phyloP scores from a whole-genome alignment of 2,797 vertebrate species.

The Holocentrus rufus region DNA sequence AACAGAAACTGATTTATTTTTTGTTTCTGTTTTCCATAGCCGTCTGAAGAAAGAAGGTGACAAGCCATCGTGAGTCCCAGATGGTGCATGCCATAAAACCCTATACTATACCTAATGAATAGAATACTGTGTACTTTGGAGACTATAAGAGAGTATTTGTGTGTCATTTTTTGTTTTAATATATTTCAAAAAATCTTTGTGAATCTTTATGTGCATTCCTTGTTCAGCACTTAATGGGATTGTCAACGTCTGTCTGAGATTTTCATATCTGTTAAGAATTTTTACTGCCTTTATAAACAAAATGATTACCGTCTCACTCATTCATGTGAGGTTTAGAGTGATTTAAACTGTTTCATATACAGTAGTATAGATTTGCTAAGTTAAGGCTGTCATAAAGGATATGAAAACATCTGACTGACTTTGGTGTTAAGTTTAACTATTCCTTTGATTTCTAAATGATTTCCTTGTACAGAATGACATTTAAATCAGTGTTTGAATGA shows the following conservation, averaged over 20 bases:
- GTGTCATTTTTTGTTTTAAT: constrained; percentile 79
- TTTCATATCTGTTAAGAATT: constrained; percentile 72
- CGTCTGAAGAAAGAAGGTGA: constrained; percentile 99
- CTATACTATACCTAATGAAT: constrained; percentile 74
- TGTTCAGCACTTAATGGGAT: constrained; percentile 76
- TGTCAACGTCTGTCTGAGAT: constrained; percentile 68
- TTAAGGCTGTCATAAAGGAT: constrained; percentile 54
- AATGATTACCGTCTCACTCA: constrained; percentile 47
- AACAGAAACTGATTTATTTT: not conserved
- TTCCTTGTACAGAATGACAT: constrained; percentile 82
- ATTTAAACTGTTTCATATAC: constrained; percentile 62
- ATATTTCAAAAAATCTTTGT: constrained; percentile 85
- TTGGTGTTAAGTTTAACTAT: constrained; percentile 70
- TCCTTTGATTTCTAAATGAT: constrained; percentile 73
- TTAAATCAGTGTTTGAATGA: constrained; percentile 79
- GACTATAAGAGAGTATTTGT: constrained; percentile 73
- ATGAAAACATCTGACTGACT: constrained; percentile 69
- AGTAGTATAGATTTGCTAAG: constrained; percentile 59
- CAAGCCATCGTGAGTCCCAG: constrained; percentile 92
- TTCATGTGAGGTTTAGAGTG: constrained; percentile 56
- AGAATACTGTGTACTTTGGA: constrained; percentile 84
- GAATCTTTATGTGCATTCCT: constrained; percentile 77
- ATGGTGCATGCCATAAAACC: constrained; percentile 81
- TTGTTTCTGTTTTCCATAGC: constrained; percentile 79
- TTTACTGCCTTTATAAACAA: constrained; percentile 70